phyloP scores from a whole-genome alignment of 1,140 invertebrate genomes.

The Drosophila funebris region DNA sequence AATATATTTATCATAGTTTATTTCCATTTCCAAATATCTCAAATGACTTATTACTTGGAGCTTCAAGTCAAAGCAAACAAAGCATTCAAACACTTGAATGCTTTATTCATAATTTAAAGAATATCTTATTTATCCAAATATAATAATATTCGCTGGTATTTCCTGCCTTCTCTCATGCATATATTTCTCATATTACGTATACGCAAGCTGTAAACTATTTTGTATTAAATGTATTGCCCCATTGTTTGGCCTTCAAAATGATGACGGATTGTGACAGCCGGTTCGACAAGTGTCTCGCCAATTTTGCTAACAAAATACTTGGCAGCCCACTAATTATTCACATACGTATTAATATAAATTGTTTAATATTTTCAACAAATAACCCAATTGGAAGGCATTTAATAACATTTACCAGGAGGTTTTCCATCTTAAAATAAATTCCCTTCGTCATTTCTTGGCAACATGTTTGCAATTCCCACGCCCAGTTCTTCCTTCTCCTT shows the following conservation, averaged over 20 bases:
- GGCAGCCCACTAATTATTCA: slow-evolving; percentile 54
- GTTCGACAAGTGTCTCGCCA: slow-evolving; percentile 62
- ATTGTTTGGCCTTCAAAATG: slow-evolving; percentile 70
- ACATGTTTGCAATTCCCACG: slow-evolving; percentile 68
- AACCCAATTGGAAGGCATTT: slow-evolving; percentile 17
- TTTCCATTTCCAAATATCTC: too few species aligned
- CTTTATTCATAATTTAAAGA: not conserved
- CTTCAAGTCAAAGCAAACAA: too few species aligned
- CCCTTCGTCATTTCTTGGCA: slow-evolving; percentile 71
- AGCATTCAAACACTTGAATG: not conserved
- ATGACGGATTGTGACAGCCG: slow-evolving; percentile 77
- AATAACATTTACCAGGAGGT: slow-evolving; percentile 1
- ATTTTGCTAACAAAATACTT: slow-evolving; percentile 35
- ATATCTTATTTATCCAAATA: not conserved
- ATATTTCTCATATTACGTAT: slow-evolving; percentile 52
- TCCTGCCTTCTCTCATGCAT: not conserved
- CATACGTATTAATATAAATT: slow-evolving; percentile 44
- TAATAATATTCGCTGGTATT: not conserved
- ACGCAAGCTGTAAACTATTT: slow-evolving; percentile 46
- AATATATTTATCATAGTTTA: too few species aligned
- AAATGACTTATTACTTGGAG: too few species aligned
- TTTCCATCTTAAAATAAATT: slow-evolving; percentile 60
- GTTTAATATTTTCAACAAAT: slow-evolving; percentile 48
- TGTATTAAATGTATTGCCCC: not conserved
- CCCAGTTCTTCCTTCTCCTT: slow-evolving; percentile 4